Evolutionary conservation across 2,113 vertebrate species (phyloP), one percentile per base, ranked within the genome.

Genomic region (Pogona vitticeps): DNA sequence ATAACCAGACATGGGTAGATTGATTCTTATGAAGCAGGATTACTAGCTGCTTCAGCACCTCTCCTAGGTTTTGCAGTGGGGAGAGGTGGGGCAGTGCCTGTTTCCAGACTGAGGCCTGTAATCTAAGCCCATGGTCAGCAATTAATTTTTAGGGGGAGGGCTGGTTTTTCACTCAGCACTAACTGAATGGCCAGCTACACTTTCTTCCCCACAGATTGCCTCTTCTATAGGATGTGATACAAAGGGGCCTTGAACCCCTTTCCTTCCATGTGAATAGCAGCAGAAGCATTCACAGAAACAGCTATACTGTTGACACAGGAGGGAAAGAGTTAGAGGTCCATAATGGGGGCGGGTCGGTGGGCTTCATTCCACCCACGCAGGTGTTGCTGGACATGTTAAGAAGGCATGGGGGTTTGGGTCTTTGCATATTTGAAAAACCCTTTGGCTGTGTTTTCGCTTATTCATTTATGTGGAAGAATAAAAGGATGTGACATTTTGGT

Each of bases 1-100:
- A 75, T 46, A 88, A 94, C 95, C 95, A 95, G 86, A 84, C 91
- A 86, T 56, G 87, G 86, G 93, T 92, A 93, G 93, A 94, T 94
- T 88, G 88, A 90, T 93, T 92, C 88, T 88, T 88, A 86, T 94
- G 91, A 79, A 86, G 83, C 91, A 91, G 82, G 59, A 76, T 90
- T 83, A 84, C 84, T 85, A 86, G 90, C 28, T 0, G 76, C 33
- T 85, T 93, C 89, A 92, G 83, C 89, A 80, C 83, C 87, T 93
- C 89, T 94, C 82, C 86, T 83, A 86, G 40, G 71, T 90, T 93
- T 93, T 83, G 91, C 90, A 79, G 88, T 72, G 84, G 91, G 88
- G 90, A 84, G 82, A 89, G 80, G 76, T 14, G 40, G 15, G 13
- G 40, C 28, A n/a, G 26, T 76, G 26, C 59, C 26, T 36, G 12